Conservation (phyloP, 2,113 vertebrate species). For the Rissa tridactyla region DNA sequence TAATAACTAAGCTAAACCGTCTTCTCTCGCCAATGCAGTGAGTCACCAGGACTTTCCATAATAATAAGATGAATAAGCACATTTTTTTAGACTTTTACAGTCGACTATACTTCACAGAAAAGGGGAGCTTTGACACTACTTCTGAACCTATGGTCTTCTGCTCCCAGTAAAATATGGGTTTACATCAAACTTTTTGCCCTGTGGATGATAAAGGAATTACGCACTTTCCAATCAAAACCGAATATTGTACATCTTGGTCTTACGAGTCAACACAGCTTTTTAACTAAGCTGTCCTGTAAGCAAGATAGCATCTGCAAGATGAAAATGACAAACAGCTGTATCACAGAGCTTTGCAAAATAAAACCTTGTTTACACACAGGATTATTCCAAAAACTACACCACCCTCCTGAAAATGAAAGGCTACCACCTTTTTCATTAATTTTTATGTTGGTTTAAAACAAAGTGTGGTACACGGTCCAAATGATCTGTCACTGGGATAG, state of each 20-base stretch:
- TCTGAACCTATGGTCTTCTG: not conserved
- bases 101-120: not conserved
- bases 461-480: not conserved
- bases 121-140: not conserved
- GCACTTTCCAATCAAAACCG: not conserved
- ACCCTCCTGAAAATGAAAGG: not conserved
- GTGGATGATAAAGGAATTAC: not conserved
- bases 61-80: slow-evolving; percentile 12
- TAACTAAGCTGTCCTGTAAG: slow-evolving; percentile 54
- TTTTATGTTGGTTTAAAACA: not conserved
- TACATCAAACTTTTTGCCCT: not conserved
- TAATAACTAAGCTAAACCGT: not conserved
- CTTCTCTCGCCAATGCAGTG: not conserved
- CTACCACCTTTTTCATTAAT: not conserved
- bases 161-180: not conserved
- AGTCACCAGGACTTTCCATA: slow-evolving; percentile 48
- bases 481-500: not conserved
- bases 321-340: slow-evolving; percentile 68
- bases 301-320: slow-evolving; percentile 60
- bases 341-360: slow-evolving; percentile 26
- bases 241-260: slow-evolving; percentile 43
- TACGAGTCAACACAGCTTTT: slow-evolving; percentile 48
- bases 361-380: slow-evolving; percentile 22
- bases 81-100: not conserved
- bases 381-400: not conserved